These are phyloP conservation scores for Odobenus rosmarus DNA, from an alignment of 2,113 vertebrate species.

Conservation along the genomic window DNA sequence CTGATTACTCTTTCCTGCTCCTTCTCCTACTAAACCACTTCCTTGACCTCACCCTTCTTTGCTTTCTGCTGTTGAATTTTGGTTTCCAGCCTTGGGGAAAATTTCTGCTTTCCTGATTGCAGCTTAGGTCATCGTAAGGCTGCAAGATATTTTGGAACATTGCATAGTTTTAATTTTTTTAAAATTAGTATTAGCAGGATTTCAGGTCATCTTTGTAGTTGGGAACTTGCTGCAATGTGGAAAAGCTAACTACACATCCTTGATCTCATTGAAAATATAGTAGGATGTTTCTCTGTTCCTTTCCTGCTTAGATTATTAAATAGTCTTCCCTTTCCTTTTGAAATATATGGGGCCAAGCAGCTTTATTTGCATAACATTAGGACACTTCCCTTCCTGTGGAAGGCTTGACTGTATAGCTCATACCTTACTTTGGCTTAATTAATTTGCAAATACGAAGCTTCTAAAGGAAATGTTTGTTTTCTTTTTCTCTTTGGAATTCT, in stretches of 20 bases:
- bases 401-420: background rate
- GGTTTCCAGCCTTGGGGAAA: background rate
- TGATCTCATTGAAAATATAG: background rate
- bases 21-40: background rate
- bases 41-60: background rate
- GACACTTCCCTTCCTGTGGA: background rate
- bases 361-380: conserved; percentile 65
- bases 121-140: background rate
- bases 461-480: conserved; percentile 46
- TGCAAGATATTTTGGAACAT: background rate
- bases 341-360: background rate
- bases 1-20: background rate
- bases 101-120: background rate
- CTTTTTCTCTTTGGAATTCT: conserved; percentile 20
- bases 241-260: background rate
- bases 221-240: background rate
- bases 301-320: conserved; percentile 48
- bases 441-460: background rate
- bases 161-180: background rate
- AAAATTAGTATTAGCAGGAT: background rate
- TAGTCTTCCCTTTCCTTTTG: conserved; percentile 53
- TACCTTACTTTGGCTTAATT: conserved; percentile 22
- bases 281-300: conserved; percentile 34
- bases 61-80: background rate
- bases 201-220: conserved; percentile 15